Conservation (phyloP, 2,797 vertebrate species). For the Hozukius guyotensis region DNA sequence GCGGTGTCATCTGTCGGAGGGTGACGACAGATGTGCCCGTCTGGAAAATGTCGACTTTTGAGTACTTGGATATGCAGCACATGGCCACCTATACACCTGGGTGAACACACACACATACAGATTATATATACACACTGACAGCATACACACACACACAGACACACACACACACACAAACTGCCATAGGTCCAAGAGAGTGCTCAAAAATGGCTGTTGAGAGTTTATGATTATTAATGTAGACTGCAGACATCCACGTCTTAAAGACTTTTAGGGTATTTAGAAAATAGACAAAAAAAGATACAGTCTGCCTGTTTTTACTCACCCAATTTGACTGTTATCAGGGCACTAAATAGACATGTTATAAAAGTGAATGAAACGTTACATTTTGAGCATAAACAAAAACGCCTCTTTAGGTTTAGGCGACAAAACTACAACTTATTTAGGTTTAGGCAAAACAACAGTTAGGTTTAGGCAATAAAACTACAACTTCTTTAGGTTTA, state of each 20-base stretch:
- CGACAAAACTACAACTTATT: no score
- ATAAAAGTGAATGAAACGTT: no score
- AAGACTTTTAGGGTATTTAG: conserved; percentile 15
- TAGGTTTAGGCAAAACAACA: no score
- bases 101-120: background rate
- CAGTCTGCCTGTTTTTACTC: conserved; percentile 11
- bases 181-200: conserved; percentile 21
- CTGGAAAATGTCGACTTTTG: conserved; percentile 29
- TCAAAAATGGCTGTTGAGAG: conserved; percentile 36
- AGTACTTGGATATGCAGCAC: background rate
- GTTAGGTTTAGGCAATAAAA: no score
- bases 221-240: conserved; percentile 26
- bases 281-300: background rate
- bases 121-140: background rate
- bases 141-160: background rate
- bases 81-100: background rate
- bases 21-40: conserved; percentile 39
- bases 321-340: no score
- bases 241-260: conserved; percentile 1
- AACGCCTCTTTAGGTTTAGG: no score
- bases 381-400: no score
- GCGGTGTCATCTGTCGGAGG: conserved; percentile 49
- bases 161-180: conserved; percentile 6
- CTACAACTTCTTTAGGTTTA: fast-evolving
- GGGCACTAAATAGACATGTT: no score